Conservation (phyloP, 2,888 invertebrate species). For the Drosophila cognata region DNA sequence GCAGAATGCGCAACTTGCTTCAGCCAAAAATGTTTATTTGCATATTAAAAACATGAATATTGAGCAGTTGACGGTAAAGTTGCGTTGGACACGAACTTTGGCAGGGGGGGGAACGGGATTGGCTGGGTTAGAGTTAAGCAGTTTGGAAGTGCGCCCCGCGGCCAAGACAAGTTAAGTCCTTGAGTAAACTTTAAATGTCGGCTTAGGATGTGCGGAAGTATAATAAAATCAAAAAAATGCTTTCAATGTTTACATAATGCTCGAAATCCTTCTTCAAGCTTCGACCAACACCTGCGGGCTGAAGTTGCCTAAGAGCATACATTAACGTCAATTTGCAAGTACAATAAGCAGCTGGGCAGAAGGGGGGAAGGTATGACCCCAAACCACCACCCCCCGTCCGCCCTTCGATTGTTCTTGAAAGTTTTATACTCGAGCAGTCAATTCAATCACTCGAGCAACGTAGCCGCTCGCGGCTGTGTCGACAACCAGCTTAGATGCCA, state of each 20-base stretch:
- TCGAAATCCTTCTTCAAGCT: conserved; percentile 9
- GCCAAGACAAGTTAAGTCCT: conserved; percentile 37
- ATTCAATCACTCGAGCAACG: conserved; percentile 68
- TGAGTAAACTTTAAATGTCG: conserved; percentile 56
- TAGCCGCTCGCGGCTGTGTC: conserved; percentile 36
- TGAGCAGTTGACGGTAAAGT: conserved; percentile 57
- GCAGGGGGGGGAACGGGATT: background rate
- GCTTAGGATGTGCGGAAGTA: conserved; percentile 6
- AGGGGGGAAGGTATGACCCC: background rate
- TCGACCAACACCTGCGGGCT: conserved; percentile 28
- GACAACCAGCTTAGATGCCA: conserved; percentile 10
- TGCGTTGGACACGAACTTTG: conserved; percentile 28
- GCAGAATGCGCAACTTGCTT: conserved; percentile 28
- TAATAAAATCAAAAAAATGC: conserved; percentile 36
- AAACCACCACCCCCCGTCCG: background rate
- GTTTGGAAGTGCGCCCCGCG: background rate
- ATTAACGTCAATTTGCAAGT: conserved; percentile 68
- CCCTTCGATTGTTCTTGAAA: conserved; percentile 59
- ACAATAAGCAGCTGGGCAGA: conserved; percentile 27
- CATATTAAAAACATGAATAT: conserved; percentile 77
- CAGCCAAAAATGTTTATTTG: conserved; percentile 59
- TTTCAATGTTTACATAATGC: conserved; percentile 47
- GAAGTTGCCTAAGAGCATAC: conserved; percentile 27
- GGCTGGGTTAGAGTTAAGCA: background rate
- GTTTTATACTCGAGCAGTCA: conserved; percentile 52